These are phyloP conservation scores for Momotus momota DNA, from an alignment of 2,797 vertebrate genomes.

Conservation along the genomic window DNA sequence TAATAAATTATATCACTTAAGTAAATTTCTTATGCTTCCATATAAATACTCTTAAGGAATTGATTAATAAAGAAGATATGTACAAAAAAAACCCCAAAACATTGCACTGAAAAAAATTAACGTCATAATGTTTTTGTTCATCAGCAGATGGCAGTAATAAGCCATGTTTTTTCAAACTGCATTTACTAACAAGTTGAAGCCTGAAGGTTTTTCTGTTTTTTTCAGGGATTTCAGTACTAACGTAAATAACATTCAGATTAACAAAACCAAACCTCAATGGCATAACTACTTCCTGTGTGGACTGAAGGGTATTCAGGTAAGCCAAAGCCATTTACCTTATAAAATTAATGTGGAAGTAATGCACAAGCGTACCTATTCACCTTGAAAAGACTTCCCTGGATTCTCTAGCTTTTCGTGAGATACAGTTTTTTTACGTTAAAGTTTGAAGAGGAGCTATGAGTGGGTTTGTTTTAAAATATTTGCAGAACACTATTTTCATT, in stretches of 20 bases:
- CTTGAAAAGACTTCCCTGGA: background rate
- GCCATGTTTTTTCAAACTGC: conserved; percentile 4
- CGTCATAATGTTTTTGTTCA: background rate
- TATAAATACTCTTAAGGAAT: background rate
- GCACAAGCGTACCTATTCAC: background rate
- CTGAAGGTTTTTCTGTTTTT: conserved; percentile 56
- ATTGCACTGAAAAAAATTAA: background rate
- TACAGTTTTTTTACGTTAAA: background rate
- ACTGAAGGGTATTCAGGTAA: conserved; percentile 96
- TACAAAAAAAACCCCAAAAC: background rate
- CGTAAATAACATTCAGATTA: conserved; percentile 85
- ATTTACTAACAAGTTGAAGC: background rate
- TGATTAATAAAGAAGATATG: background rate
- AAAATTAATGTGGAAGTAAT: background rate
- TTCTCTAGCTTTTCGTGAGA: background rate
- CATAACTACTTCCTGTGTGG: conserved; percentile 98
- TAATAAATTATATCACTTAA: background rate
- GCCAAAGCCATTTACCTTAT: background rate
- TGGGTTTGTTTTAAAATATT: background rate
- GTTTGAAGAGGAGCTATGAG: background rate
- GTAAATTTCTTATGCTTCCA: background rate
- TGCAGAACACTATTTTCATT: background rate
- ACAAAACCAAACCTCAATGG: conserved; percentile 92
- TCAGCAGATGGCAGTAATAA: conserved; percentile 81
- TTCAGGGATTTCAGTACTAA: conserved; percentile 88